Evolutionary conservation across 1,140 invertebrate species (phyloP).

Genomic region (Plutomurus gul): DNA sequence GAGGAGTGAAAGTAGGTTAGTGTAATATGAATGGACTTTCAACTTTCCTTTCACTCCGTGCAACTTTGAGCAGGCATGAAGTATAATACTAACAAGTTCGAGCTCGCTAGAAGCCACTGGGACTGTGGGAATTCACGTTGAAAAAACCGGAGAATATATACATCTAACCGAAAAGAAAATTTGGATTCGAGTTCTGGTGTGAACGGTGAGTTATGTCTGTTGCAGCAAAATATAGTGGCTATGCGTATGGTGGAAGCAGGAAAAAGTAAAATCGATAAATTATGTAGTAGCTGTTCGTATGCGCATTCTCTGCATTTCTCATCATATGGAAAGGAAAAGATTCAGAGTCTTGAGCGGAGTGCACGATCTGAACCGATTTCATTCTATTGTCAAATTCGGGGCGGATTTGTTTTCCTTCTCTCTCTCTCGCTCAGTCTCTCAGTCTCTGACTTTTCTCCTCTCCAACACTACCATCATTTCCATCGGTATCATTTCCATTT

Average conservation of each 20-base stretch:
- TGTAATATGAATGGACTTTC: too few relatives aligned
- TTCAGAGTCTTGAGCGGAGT: background rate
- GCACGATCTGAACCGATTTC: background rate
- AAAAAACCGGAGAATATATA: too few relatives aligned
- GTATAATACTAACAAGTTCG: too few relatives aligned
- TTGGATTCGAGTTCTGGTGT: background rate
- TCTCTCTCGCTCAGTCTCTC: background rate
- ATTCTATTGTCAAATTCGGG: slow-evolving; percentile 12
- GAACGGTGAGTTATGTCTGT: background rate
- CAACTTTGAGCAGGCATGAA: too few relatives aligned
- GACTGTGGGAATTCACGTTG: too few relatives aligned
- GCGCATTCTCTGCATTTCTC: slow-evolving; percentile 19
- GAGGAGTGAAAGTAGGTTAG: too few relatives aligned
- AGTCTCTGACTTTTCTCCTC: background rate
- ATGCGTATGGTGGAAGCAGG: background rate
- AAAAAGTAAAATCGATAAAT: slow-evolving; percentile 15
- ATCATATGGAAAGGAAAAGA: slow-evolving; percentile 18
- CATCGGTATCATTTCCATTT: too few relatives aligned
- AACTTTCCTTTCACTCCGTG: too few relatives aligned
- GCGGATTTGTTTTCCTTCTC: slow-evolving; percentile 13
- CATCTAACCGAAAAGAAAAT: background rate
- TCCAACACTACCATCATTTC: too few relatives aligned
- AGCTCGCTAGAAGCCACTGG: too few relatives aligned
- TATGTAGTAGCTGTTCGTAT: background rate
- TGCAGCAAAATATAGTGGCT: too few relatives aligned